Conservation (phyloP, 2,888 invertebrate genomes). For the Thymelicus acteon region DNA sequence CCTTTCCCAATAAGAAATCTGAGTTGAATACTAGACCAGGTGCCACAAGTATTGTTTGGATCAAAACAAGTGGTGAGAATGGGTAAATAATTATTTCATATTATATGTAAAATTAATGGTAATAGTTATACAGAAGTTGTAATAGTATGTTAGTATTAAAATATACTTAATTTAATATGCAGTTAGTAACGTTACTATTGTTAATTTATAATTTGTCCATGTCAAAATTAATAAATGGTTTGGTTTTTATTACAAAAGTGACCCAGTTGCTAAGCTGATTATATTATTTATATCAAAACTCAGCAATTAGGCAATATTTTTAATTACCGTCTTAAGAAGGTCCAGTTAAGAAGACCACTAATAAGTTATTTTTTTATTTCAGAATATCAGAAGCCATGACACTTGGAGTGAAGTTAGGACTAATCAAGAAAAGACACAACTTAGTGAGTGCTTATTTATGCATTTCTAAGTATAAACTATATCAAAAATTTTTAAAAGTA, state of each 20-base stretch:
- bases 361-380: conserved; percentile 49
- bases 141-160: too few relatives aligned
- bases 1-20: conserved; percentile 55
- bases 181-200: too few relatives aligned
- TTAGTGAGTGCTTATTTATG: conserved; percentile 71
- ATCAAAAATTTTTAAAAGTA: conserved; percentile 74
- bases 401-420: conserved; percentile 91
- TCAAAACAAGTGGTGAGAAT: conserved; percentile 53
- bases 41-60: conserved; percentile 70
- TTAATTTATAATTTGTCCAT: too few relatives aligned
- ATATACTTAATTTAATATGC: too few relatives aligned
- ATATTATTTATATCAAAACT: too few relatives aligned
- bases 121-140: too few relatives aligned
- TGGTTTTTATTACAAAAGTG: too few relatives aligned
- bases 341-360: too few relatives aligned
- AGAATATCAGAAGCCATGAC: conserved; percentile 90
- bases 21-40: conserved; percentile 56
- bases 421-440: conserved; percentile 87
- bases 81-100: conserved; percentile 54
- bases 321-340: too few relatives aligned
- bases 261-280: too few relatives aligned
- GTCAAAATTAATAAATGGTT: too few relatives aligned
- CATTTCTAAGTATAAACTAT: conserved; percentile 84
- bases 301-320: too few relatives aligned
- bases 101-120: background rate